Base-by-base conservation (phyloP, 2,888 invertebrate species). In the Eupithecia subfuscata region DNA sequence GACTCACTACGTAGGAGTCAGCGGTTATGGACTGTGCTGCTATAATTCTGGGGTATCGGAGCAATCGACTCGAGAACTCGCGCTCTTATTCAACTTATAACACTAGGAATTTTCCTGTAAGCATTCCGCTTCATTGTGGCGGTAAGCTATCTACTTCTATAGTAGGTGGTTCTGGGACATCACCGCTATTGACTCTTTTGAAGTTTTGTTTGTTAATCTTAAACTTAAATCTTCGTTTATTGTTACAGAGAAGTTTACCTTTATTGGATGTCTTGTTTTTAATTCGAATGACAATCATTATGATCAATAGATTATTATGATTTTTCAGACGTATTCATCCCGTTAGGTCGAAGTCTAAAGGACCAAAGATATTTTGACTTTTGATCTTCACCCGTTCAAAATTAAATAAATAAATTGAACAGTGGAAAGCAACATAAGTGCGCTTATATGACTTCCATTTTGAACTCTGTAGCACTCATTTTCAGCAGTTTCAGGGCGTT, bases 1-100 rank as follows among this genome's bases (percentile, higher is more conserved):
- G 84, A 84, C 86, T 81, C 80, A 81, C 81, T 78, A 83, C 82
- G 82, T 81, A 82, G 80, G 81, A 83, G 82, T 86, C 87, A 86
- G 86, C 85, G 83, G 78, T 85, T 86, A 86, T 85, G 72, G 69
- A 73, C 56, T 73, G 5, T 78, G 79, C 75, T 76, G 79, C 60
- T 64, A 68, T 68, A 56, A 52, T 56, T 56, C 73, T 68, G 69
- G 56, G 73, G 71, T 74, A 74, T 71, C 71, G 69, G 73, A 65
- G 69, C 71, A 68, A 68, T 68, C 56, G 70, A 70, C 56, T 48
- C 34, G 22, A 22, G 16, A 56, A 70, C 56, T 70, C 34, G 40
- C 48, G 16, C 52, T 52, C 48, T 70, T 70, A 70, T 70, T 70
- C 70, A 40, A 37, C 68, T 67, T 68, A 25, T 68, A 68, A 67